phyloP scores from a whole-genome alignment of 2,888 invertebrate genomes.

The Sicus ferrugineus region DNA sequence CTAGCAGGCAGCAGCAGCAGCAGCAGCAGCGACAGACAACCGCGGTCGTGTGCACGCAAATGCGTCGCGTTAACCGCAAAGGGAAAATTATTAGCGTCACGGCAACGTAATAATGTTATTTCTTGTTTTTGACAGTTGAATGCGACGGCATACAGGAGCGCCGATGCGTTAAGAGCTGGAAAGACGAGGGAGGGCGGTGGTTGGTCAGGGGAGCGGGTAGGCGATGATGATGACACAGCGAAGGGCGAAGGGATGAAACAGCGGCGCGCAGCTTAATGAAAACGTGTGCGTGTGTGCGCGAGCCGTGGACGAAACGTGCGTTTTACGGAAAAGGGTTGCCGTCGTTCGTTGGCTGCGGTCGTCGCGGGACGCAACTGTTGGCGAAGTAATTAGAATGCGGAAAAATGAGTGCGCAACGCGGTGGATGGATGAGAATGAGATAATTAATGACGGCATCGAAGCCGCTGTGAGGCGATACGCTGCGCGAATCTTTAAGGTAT shows the following conservation, averaged over 20 bases:
- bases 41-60: constrained; percentile 11
- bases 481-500: background rate
- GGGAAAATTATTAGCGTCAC: constrained; percentile 32
- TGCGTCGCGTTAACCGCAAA: constrained; percentile 26
- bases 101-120: constrained; percentile 30
- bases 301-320: no score
- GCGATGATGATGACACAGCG: background rate
- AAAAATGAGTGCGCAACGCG: background rate
- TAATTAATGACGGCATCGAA: background rate
- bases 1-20: no score
- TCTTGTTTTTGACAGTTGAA: constrained; percentile 27
- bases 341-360: background rate
- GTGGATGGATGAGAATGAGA: background rate
- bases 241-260: background rate
- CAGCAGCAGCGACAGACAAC: background rate
- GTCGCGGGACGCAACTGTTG: background rate
- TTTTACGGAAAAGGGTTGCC: no score
- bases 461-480: background rate
- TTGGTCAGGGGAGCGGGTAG: no score
- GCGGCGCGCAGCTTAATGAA: background rate
- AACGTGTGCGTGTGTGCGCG: background rate
- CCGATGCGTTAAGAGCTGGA: background rate
- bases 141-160: background rate
- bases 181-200: background rate
- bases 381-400: constrained; percentile 15